These are phyloP conservation scores for Drosophila varians DNA, from an alignment of 1,140 invertebrate species.

Conservation along the genomic window DNA sequence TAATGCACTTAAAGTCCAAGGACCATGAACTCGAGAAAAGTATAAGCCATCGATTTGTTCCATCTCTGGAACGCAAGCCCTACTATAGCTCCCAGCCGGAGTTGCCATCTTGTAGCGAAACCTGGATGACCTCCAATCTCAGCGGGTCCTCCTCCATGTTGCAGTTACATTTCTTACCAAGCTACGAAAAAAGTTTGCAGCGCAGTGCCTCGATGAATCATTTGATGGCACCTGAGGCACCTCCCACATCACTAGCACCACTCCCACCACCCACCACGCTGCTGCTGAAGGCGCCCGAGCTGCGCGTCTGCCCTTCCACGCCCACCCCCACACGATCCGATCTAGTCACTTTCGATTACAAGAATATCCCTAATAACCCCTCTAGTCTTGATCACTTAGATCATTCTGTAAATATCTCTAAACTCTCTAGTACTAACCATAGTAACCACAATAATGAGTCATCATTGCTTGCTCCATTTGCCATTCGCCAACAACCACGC, in stretches of 20 bases:
- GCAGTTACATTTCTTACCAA: conserved; percentile 59
- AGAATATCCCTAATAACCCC: conserved; percentile 3
- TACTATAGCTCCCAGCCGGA: conserved; percentile 78
- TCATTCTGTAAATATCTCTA: conserved; percentile 75
- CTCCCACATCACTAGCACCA: background rate
- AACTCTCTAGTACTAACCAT: conserved; percentile 75
- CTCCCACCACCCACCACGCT: conserved; percentile 23
- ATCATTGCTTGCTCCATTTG: conserved; percentile 82
- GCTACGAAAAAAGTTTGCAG: conserved; percentile 36
- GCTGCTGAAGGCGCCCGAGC: conserved; percentile 51
- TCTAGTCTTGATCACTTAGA: conserved; percentile 47
- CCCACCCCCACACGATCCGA: conserved; percentile 75
- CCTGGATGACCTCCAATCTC: conserved; percentile 24
- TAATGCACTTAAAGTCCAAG: conserved; percentile 52
- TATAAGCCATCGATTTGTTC: conserved; percentile 18
- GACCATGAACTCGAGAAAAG: background rate
- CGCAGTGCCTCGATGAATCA: conserved; percentile 41
- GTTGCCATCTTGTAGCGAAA: conserved; percentile 45
- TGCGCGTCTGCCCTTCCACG: conserved; percentile 76
- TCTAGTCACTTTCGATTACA: conserved; percentile 32
- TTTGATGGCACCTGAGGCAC: conserved; percentile 9
- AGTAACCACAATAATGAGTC: conserved; percentile 78
- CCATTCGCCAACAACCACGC: conserved; percentile 61
- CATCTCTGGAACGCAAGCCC: conserved; percentile 52
- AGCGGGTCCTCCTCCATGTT: conserved; percentile 58